These are phyloP conservation scores for Notamacropus eugenii DNA, from an alignment of 2,797 vertebrate species.

Conservation along the genomic window DNA sequence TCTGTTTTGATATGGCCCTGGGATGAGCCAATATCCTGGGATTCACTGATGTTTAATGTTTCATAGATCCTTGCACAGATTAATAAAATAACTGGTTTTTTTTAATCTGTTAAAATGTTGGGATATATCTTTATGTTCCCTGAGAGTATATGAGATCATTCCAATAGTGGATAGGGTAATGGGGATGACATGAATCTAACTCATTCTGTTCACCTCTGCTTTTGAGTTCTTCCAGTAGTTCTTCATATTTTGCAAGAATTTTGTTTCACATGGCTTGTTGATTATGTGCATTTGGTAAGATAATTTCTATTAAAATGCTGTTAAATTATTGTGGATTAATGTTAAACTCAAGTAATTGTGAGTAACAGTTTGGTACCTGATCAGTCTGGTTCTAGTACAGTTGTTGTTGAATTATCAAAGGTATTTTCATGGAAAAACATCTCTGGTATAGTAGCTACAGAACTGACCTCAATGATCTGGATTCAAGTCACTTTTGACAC, in stretches of 20 bases:
- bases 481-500: background rate
- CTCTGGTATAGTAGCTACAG: background rate
- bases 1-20: background rate
- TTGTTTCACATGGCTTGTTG: background rate
- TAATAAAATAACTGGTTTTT: background rate
- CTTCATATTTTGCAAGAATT: background rate
- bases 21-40: background rate
- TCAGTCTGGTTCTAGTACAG: background rate
- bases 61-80: background rate
- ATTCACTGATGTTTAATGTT: background rate
- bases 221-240: background rate
- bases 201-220: background rate
- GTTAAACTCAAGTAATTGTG: background rate
- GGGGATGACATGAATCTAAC: background rate
- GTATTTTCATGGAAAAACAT: background rate
- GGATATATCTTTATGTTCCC: background rate
- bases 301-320: background rate
- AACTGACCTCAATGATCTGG: background rate
- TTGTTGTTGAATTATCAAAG: background rate
- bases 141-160: background rate
- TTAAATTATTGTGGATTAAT: background rate
- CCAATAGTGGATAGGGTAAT: background rate
- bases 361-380: background rate
- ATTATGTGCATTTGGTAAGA: background rate
- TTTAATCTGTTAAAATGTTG: background rate